phyloP scores from a whole-genome alignment of 2,797 vertebrate genomes.

The Florisuga fusca region DNA sequence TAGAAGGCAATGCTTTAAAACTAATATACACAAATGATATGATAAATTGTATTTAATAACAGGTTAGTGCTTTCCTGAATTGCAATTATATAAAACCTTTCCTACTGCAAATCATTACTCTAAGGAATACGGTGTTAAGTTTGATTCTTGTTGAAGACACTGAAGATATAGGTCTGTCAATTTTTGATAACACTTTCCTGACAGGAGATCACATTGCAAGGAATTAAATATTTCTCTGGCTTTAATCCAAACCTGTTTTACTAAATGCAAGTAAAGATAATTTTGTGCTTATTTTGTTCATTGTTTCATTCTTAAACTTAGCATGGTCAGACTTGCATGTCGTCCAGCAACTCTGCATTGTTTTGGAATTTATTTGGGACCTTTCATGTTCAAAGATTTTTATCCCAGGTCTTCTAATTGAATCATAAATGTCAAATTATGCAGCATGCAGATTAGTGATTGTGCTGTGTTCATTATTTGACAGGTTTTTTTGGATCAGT shows the following conservation, averaged over 20 bases:
- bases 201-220: background rate
- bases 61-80: slow-evolving; percentile 3
- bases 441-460: background rate
- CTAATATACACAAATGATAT: background rate
- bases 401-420: background rate
- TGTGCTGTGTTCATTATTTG: background rate
- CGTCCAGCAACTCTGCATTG: background rate
- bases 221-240: background rate
- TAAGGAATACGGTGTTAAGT: background rate
- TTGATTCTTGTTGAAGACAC: background rate
- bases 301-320: background rate
- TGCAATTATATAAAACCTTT: background rate
- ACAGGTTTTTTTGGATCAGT: background rate
- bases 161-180: background rate
- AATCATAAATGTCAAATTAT: background rate
- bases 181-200: background rate
- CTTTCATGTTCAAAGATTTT: background rate
- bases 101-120: background rate
- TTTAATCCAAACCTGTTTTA: background rate
- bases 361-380: background rate
- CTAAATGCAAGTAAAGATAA: background rate
- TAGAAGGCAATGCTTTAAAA: background rate
- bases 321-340: background rate
- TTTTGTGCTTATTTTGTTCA: background rate
- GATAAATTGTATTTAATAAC: slow-evolving; percentile 3